Conservation (phyloP, 2,113 vertebrate genomes). For the Chionomys nivalis region DNA sequence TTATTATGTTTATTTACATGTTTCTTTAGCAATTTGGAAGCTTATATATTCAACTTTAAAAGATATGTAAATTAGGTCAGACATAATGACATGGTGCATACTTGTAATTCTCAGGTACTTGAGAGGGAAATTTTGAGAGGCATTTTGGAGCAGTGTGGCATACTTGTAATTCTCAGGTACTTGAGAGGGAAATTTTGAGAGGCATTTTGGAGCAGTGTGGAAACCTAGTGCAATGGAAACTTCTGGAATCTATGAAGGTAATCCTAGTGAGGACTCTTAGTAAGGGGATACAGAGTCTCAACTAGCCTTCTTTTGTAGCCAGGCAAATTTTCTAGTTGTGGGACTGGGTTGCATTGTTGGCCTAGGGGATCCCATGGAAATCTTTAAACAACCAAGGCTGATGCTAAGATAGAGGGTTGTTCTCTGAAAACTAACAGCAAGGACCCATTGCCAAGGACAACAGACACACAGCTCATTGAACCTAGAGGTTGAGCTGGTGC, state of each 20-base stretch:
- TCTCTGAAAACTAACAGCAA: neutral
- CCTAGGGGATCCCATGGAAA: neutral
- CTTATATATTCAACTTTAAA: slow-evolving; percentile 14
- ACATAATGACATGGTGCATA: neutral
- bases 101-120: neutral
- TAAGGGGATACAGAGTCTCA: neutral
- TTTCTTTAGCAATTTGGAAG: slow-evolving; percentile 18
- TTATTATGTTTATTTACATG: slow-evolving; percentile 40
- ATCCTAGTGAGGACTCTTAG: neutral
- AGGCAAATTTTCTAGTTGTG: neutral
- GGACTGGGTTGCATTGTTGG: neutral
- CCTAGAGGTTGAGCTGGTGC: neutral
- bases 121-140: neutral
- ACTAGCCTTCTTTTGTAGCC: neutral
- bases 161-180: neutral
- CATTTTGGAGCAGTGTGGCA: neutral
- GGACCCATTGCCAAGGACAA: no score
- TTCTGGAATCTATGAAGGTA: neutral
- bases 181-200: neutral
- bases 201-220: neutral
- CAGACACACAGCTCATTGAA: neutral
- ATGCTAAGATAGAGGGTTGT: neutral
- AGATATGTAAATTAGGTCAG: neutral
- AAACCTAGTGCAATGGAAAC: neutral
- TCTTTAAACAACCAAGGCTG: neutral